A percentile compares a stretch with the other conserved stretches of the same genome.
Conservation (phyloP, 2,797 vertebrate genomes). For the Spinibarbus caldwelli region DNA sequence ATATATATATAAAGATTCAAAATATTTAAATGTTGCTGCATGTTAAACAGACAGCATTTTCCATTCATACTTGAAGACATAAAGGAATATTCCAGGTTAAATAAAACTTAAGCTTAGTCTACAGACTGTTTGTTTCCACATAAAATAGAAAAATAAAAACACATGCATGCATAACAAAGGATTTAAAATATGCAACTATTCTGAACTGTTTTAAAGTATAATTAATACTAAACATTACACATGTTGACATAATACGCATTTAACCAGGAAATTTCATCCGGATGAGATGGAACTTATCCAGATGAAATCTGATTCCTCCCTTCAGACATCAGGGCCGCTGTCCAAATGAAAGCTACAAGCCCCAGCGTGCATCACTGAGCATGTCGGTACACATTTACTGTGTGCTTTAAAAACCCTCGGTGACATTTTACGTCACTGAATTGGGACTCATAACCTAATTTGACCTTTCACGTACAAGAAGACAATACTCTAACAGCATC, state of each 20-base stretch:
- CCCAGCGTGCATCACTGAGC: constrained; percentile 24
- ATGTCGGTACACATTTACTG: constrained; percentile 25
- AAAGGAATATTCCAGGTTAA: no score
- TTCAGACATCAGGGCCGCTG: neutral
- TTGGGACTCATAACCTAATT: constrained; percentile 10
- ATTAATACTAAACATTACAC: neutral
- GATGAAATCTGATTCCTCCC: neutral
- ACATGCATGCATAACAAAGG: neutral
- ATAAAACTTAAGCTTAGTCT: neutral
- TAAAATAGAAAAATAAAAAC: neutral
- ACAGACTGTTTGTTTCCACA: neutral
- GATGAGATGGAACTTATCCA: neutral
- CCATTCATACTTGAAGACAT: no score
- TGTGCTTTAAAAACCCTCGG: neutral
- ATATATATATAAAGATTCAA: no score
- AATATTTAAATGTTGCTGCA: no score
- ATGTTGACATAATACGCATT: neutral
- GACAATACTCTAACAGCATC: neutral
- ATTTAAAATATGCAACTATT: neutral
- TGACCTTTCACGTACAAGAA: neutral
- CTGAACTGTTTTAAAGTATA: neutral
- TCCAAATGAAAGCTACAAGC: constrained; percentile 17
- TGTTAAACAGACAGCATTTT: no score
- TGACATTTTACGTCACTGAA: constrained; percentile 25
- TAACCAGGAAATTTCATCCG: neutral